These are phyloP conservation scores for Crocuta crocuta DNA, from an alignment of 2,113 vertebrate genomes.

Conservation along the genomic window DNA sequence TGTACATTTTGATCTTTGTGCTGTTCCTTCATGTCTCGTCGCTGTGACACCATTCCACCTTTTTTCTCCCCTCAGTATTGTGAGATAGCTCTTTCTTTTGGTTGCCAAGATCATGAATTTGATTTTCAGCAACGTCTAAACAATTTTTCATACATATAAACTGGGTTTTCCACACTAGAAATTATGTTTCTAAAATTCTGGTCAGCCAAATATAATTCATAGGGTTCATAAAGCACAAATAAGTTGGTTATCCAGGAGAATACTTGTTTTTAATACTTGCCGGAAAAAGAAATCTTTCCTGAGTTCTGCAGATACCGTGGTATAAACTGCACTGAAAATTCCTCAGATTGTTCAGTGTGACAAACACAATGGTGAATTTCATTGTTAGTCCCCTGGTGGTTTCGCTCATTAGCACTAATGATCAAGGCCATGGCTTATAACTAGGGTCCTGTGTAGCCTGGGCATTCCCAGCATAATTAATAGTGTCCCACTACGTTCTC, in stretches of 20 bases:
- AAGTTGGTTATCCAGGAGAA: background rate
- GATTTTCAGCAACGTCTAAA: background rate
- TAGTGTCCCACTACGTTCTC: background rate
- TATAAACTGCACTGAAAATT: background rate
- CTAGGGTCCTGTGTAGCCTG: background rate
- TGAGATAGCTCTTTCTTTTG: background rate
- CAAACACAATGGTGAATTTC: background rate
- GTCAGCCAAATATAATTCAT: background rate
- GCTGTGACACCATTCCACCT: background rate
- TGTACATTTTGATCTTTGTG: background rate
- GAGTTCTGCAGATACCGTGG: background rate
- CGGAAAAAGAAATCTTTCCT: background rate
- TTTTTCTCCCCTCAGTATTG: background rate
- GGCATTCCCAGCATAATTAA: background rate
- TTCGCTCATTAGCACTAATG: slow-evolving; percentile 51
- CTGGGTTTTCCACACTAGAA: background rate
- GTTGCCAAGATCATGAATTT: background rate
- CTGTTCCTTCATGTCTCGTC: background rate
- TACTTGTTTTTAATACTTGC: background rate
- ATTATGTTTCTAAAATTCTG: background rate
- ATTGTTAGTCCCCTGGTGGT: background rate
- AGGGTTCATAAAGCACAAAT: background rate
- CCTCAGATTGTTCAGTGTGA: background rate
- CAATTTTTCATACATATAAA: background rate
- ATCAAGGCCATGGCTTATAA: background rate